Conservation (phyloP, 2,113 vertebrate species). For the Aspiorhynchus laticeps region DNA sequence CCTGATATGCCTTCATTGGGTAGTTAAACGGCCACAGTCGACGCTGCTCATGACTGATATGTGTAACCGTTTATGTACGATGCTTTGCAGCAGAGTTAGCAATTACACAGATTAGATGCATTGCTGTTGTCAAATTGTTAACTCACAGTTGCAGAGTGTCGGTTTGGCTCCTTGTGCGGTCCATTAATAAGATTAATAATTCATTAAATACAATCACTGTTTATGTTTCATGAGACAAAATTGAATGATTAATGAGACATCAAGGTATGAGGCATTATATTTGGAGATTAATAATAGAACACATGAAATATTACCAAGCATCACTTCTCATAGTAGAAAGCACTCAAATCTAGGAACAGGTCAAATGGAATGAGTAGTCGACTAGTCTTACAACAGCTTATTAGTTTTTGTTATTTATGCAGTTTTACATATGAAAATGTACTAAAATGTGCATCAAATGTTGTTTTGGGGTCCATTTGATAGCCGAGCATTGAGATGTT, state of each 20-base stretch:
- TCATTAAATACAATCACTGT: constrained; percentile 29
- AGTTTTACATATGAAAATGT: background rate
- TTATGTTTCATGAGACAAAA: constrained; percentile 36
- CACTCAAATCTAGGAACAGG: background rate
- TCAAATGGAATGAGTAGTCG: background rate
- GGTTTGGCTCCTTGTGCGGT: background rate
- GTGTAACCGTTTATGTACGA: constrained; percentile 31
- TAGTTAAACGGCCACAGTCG: constrained; percentile 7
- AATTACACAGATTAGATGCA: constrained; percentile 40
- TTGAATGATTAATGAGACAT: constrained; percentile 31
- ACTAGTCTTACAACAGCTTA: background rate
- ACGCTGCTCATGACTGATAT: constrained; percentile 43
- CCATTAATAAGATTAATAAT: constrained; percentile 46
- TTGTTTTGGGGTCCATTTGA: too few relatives aligned
- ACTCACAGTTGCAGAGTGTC: constrained; percentile 24
- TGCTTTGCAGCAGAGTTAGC: constrained; percentile 7
- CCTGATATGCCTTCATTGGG: constrained; percentile 33
- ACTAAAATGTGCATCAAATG: background rate
- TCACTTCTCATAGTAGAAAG: background rate
- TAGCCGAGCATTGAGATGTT: background rate
- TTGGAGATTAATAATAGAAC: constrained; percentile 25
- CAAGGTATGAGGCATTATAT: constrained; percentile 1
- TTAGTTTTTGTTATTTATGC: background rate
- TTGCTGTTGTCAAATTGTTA: constrained; percentile 44
- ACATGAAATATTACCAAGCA: background rate